phyloP scores from a whole-genome alignment of 1,140 invertebrate genomes.

The Daktulosphaira vitifoliae region DNA sequence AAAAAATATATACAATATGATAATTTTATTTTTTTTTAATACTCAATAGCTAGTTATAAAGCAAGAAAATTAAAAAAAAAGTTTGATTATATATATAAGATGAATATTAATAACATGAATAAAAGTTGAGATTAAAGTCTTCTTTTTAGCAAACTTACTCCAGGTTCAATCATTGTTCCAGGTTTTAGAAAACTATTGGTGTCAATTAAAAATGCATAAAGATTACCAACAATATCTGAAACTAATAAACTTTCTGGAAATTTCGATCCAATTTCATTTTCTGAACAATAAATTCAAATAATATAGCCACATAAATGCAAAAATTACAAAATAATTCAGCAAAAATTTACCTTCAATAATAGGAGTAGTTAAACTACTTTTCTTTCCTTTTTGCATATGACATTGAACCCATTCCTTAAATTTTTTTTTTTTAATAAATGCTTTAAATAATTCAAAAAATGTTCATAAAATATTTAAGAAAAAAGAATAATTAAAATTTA shows the following conservation, averaged over 20 bases:
- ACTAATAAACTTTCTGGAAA: conserved; percentile 20
- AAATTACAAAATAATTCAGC: not conserved
- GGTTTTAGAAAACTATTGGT: conserved; percentile 27
- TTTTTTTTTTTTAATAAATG: too few relatives aligned
- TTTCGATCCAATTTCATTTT: conserved; percentile 23
- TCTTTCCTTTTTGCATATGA: conserved; percentile 20
- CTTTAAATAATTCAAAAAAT: too few relatives aligned
- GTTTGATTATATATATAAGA: too few relatives aligned
- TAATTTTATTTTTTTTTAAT: too few relatives aligned
- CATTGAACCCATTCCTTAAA: conserved; percentile 37
- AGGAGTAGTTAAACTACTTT: conserved; percentile 1
- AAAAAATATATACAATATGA: too few relatives aligned
- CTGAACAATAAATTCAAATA: not conserved
- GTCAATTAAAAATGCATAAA: conserved; percentile 29
- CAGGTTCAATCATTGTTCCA: conserved; percentile 25
- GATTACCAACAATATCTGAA: conserved; percentile 7
- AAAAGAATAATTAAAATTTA: too few relatives aligned
- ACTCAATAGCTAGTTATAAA: too few relatives aligned
- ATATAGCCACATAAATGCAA: too few relatives aligned
- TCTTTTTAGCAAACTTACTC: not conserved
- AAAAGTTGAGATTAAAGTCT: too few relatives aligned
- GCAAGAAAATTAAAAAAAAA: too few relatives aligned
- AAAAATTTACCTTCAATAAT: conserved; percentile 17
- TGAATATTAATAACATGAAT: too few relatives aligned
- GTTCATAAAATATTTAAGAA: too few relatives aligned